Evolutionary conservation across 1,140 invertebrate genomes (phyloP).

Genomic region (Caenorhabditis tropicalis): DNA sequence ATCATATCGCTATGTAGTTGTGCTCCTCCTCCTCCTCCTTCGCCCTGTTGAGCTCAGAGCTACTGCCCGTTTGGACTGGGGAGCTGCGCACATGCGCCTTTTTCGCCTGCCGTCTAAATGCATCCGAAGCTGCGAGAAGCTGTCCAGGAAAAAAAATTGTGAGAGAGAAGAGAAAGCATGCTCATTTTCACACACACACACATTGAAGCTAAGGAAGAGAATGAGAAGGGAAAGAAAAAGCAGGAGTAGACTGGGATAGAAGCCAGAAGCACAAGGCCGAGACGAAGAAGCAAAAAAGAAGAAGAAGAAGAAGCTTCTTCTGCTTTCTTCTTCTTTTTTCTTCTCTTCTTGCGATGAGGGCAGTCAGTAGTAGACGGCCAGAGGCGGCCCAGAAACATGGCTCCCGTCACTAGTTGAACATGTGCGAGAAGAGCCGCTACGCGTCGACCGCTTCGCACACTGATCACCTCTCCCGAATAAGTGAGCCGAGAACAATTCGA

Average conservation of each 20-base stretch:
- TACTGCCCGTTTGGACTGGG: neutral
- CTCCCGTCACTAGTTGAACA: slow-evolving; percentile 32
- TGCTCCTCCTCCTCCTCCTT: neutral
- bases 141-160: neutral
- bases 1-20: slow-evolving; percentile 39
- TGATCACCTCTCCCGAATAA: slow-evolving; percentile 41
- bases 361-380: slow-evolving; percentile 27
- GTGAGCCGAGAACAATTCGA: slow-evolving; percentile 25
- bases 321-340: slow-evolving; percentile 13
- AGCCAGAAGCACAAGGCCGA: slow-evolving; percentile 17
- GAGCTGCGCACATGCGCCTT: neutral
- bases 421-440: slow-evolving; percentile 26
- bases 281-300: slow-evolving; percentile 7
- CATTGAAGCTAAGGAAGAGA: neutral
- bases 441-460: slow-evolving; percentile 24
- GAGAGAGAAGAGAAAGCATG: slow-evolving; percentile 21
- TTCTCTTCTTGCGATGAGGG: slow-evolving; percentile 32
- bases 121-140: slow-evolving; percentile 20
- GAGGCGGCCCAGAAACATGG: slow-evolving; percentile 38
- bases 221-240: slow-evolving; percentile 9
- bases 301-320: slow-evolving; percentile 15
- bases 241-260: neutral
- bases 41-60: neutral
- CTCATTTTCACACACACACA: slow-evolving; percentile 35
- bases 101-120: slow-evolving; percentile 37